Base-by-base conservation (phyloP, 1,140 invertebrate genomes). In the Ridgeia piscesae region DNA sequence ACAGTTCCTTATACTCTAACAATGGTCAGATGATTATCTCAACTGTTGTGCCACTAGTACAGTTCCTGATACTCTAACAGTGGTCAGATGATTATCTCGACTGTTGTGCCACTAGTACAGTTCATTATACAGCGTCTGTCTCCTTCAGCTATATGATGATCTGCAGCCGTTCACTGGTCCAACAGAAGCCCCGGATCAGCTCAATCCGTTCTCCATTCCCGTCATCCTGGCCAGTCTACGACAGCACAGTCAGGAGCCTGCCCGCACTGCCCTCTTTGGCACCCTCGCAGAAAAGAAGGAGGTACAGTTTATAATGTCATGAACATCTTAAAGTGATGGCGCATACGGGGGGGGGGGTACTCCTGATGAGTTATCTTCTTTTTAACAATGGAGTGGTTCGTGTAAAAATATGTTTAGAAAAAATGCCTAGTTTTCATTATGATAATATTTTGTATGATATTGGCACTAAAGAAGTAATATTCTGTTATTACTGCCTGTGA, bases 141-240 rank as follows among this genome's bases (percentile, higher is more conserved):
- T 95, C 92, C 93, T 93, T 34, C 92, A 96, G 96, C 93, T 95
- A 91, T 94, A 95, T 93, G 94, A 95, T 91, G 95, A 96, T 92
- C 92, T 96, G 4, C 94, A 95, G 91, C 95, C 95, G 34, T 95
- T 96, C 42, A 34, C 93, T 0, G 93, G 93, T 48, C 92, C 92
- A 42, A 91, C 93, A 89, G 93, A 94, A 33, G 92, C 94, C 89
- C 88, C 93, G 33, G 92, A 94, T 89, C 93, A 94, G 34, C 92
- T 96, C 93, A 94, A 94, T 94, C 95, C 98, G 33, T 97, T 98
- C 34, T 98, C 98, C 91, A 98, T 98, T 48, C 98, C 98, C 1
- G 97, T 98, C 0, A 97, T 98, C 94, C 98, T 98, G 14, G 58
- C 58, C 58, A 77, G 58, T 31, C 58, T 77, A 21, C 58, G 58